These are phyloP conservation scores for Pogonophryne albipinna DNA, from an alignment of 2,797 vertebrate genomes.

Conservation along the genomic window DNA sequence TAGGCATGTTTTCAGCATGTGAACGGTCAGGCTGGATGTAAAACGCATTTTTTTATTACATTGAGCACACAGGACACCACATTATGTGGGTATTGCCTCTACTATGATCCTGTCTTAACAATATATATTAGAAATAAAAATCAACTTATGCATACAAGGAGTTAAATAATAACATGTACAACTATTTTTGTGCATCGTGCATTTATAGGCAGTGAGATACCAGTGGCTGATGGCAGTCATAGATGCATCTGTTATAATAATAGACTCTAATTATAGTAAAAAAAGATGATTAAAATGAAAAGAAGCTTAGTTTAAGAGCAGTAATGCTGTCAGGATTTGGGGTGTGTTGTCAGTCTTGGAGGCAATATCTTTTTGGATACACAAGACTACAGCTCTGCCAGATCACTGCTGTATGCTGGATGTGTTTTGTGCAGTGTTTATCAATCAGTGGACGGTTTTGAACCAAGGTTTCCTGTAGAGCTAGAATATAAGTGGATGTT, in stretches of 20 bases:
- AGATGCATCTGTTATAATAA: slow-evolving; percentile 41
- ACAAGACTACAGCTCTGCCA: not conserved
- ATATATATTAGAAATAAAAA: not conserved
- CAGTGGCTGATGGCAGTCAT: slow-evolving; percentile 21
- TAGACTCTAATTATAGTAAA: slow-evolving; percentile 36
- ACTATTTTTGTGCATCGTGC: slow-evolving; percentile 26
- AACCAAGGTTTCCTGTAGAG: too few relatives aligned
- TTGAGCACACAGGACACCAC: not conserved
- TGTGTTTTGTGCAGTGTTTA: slow-evolving; percentile 8
- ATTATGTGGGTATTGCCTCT: not conserved
- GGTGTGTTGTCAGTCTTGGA: not conserved
- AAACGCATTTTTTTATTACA: not conserved
- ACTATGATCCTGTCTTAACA: not conserved
- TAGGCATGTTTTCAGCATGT: not conserved
- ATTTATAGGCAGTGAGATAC: slow-evolving; percentile 33
- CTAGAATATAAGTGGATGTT: not conserved
- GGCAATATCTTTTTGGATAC: not conserved
- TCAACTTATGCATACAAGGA: not conserved
- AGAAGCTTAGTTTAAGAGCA: not conserved
- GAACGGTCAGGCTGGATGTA: not conserved
- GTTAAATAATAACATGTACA: slow-evolving; percentile 15
- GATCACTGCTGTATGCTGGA: not conserved
- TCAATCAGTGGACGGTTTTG: not conserved
- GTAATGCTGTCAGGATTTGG: slow-evolving; percentile 10
- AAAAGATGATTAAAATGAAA: slow-evolving; percentile 12